Conservation (phyloP, 2,113 vertebrate species). For the Nannobrachium achirus region DNA sequence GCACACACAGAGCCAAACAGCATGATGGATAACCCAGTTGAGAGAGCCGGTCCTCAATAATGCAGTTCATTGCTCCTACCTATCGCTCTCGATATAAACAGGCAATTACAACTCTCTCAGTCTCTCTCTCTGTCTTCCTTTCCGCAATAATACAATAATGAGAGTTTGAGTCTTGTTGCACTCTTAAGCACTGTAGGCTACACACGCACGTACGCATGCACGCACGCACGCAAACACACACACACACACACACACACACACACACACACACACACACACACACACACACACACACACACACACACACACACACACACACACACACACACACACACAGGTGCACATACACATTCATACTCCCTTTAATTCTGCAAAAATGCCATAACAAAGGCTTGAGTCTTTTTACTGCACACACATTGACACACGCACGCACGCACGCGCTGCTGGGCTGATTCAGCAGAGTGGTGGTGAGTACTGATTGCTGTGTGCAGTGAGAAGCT, state of each 20-base stretch:
- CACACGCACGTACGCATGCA: no score
- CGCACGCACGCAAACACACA: no score
- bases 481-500: slow-evolving; percentile 16
- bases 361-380: slow-evolving; percentile 28
- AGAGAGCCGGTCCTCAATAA: slow-evolving; percentile 43
- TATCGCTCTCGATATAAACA: slow-evolving; percentile 27
- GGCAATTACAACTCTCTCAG: slow-evolving; percentile 33
- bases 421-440: neutral
- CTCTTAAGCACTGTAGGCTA: no score
- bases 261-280: no score
- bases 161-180: slow-evolving; percentile 29
- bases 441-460: slow-evolving; percentile 38
- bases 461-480: slow-evolving; percentile 16
- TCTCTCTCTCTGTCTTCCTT: neutral
- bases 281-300: no score
- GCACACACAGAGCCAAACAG: slow-evolving; percentile 9
- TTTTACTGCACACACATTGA: neutral
- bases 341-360: no score
- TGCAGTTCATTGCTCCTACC: slow-evolving; percentile 20
- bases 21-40: slow-evolving; percentile 36
- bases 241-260: no score
- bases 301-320: no score
- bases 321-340: no score
- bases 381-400: slow-evolving; percentile 29
- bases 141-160: slow-evolving; percentile 28